A percentile compares a stretch with the other conserved stretches of the same genome.
Evolutionary conservation across 2,888 invertebrate genomes (phyloP).

Genomic region (Antheraea yamamai): DNA sequence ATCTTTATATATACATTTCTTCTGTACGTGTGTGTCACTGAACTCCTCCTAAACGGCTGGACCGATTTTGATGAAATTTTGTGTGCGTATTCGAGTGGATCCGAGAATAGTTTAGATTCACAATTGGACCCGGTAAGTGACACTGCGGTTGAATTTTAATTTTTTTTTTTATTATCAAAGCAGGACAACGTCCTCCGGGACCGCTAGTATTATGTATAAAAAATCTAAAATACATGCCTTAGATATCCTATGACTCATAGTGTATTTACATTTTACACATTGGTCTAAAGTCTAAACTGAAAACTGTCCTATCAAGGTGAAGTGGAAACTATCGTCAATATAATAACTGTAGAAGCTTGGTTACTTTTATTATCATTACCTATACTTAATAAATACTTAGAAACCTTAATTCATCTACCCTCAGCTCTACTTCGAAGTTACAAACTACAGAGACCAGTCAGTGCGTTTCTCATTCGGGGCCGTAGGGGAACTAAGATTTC

Average conservation of each 20-base stretch:
- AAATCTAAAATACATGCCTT: background rate
- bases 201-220: background rate
- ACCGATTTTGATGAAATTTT: too few species aligned
- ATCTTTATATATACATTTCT: too few species aligned
- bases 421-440: conserved; percentile 87
- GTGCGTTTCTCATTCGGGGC: conserved; percentile 83
- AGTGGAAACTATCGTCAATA: background rate
- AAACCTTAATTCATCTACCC: conserved; percentile 5
- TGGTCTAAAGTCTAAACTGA: too few species aligned
- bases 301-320: too few species aligned
- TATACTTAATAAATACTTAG: background rate
- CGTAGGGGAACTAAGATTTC: conserved; percentile 80
- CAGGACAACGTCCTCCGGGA: too few species aligned
- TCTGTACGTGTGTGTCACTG: too few species aligned
- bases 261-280: background rate
- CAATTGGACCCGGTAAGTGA: too few species aligned
- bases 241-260: background rate
- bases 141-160: too few species aligned
- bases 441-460: conserved; percentile 84
- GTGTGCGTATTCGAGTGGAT: too few species aligned
- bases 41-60: too few species aligned
- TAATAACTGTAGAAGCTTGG: background rate
- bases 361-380: background rate
- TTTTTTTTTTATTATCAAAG: too few species aligned
- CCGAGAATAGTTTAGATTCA: too few species aligned